Evolutionary conservation across 2,888 invertebrate genomes (phyloP).

Genomic region (Catocala fraxini): DNA sequence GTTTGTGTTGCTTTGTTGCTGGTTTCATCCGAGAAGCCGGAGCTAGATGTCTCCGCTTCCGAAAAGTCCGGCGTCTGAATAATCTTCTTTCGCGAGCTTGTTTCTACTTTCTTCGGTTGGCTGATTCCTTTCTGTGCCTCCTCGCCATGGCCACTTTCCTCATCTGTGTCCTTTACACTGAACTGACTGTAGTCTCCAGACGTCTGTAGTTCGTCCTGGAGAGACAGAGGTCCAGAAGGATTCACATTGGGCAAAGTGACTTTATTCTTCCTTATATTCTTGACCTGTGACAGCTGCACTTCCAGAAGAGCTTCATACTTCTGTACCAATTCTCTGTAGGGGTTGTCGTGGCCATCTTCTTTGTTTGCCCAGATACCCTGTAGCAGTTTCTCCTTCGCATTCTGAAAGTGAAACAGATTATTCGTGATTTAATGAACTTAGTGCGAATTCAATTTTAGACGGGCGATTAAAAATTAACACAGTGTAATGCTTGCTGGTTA

Average conservation of each 20-base stretch:
- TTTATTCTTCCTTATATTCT: conserved; percentile 81
- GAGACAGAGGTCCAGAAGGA: conserved; percentile 81
- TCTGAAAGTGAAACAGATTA: conserved; percentile 63
- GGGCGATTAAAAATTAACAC: conserved; percentile 15
- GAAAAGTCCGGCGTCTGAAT: conserved; percentile 94
- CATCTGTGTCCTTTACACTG: conserved; percentile 89
- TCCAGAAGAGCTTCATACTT: conserved; percentile 95
- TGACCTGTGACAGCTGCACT: conserved; percentile 90
- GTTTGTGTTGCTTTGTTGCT: conserved; percentile 95
- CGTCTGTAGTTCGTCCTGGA: conserved; percentile 92
- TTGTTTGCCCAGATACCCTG: conserved; percentile 86
- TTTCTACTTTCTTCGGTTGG: conserved; percentile 78
- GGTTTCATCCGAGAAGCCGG: conserved; percentile 94
- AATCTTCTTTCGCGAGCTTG: conserved; percentile 84
- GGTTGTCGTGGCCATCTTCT: conserved; percentile 88
- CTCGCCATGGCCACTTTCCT: conserved; percentile 89
- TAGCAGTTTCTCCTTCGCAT: conserved; percentile 83
- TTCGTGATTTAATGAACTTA: conserved; percentile 19
- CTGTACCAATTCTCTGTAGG: conserved; percentile 93
- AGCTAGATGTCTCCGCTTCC: conserved; percentile 94
- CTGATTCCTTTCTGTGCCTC: conserved; percentile 83
- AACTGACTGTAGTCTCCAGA: conserved; percentile 91
- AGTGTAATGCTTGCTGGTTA: conserved; percentile 45
- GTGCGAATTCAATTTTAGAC: conserved; percentile 3
- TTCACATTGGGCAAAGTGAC: conserved; percentile 64